These are phyloP conservation scores for Aselliscus stoliczkanus DNA, from an alignment of 2,797 vertebrate species.

Conservation along the genomic window DNA sequence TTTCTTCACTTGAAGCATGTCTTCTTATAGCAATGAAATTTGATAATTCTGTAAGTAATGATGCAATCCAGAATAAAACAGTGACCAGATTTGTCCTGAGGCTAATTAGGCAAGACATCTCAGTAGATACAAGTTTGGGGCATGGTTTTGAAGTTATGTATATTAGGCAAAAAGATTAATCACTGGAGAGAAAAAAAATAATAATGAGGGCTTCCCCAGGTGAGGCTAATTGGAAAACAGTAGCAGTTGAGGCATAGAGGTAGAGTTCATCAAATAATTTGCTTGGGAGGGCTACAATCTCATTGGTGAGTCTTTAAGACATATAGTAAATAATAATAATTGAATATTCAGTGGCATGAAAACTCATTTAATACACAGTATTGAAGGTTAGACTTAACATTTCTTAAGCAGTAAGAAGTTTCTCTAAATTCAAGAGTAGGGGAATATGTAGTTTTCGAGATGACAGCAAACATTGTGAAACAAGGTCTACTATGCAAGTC, in stretches of 20 bases:
- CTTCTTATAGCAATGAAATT: background rate
- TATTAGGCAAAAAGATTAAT: background rate
- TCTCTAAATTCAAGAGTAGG: background rate
- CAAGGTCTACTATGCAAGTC: background rate
- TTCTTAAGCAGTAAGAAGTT: background rate
- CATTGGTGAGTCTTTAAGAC: background rate
- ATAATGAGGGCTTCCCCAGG: background rate
- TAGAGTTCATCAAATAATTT: background rate
- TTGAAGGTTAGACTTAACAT: background rate
- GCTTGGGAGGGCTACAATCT: background rate
- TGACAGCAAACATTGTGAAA: background rate
- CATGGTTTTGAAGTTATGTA: background rate
- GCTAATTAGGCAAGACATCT: background rate
- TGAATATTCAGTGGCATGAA: background rate
- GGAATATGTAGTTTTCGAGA: background rate
- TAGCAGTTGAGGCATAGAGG: background rate
- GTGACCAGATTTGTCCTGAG: background rate
- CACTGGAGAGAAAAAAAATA: background rate
- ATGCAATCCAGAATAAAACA: background rate
- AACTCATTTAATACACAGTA: background rate
- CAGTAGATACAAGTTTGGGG: background rate
- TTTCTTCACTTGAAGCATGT: background rate
- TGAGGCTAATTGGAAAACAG: background rate
- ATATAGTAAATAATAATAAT: background rate
- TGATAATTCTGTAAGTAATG: background rate